Evolutionary conservation across 2,888 invertebrate species (phyloP).

Genomic region (Drosophila austrosaltans): DNA sequence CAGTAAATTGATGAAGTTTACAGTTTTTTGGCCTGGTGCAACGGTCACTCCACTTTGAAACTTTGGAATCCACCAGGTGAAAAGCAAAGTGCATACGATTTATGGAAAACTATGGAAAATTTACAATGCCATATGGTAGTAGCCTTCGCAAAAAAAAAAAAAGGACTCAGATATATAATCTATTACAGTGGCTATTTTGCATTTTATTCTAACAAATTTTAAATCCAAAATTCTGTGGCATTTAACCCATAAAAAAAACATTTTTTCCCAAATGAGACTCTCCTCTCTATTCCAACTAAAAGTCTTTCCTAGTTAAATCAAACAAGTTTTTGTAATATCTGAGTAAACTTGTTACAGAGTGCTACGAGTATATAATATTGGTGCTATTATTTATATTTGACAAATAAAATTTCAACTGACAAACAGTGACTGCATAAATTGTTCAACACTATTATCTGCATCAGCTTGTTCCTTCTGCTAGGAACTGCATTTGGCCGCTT

Average conservation of each 20-base stretch:
- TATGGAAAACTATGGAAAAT: no score
- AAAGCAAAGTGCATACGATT: no score
- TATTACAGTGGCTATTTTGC: background rate
- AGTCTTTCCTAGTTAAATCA: background rate
- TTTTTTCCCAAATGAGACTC: background rate
- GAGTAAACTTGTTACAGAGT: background rate
- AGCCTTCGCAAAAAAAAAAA: background rate
- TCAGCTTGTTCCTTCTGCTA: background rate
- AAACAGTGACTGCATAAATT: background rate
- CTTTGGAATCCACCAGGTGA: no score
- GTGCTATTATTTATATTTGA: background rate
- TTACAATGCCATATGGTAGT: no score
- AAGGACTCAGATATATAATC: background rate
- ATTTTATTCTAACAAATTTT: conserved; percentile 2
- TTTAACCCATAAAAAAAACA: background rate
- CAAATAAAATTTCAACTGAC: background rate
- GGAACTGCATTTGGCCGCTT: background rate
- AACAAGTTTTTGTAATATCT: background rate
- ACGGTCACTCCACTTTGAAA: no score
- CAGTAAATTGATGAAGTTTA: no score
- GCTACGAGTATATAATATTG: background rate
- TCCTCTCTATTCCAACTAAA: background rate
- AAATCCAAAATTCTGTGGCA: background rate
- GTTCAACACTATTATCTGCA: background rate
- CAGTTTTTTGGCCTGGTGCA: no score